Percentiles rank a stretch among this genome's conserved stretches.
These are phyloP conservation scores for Syngnathus acus DNA, from an alignment of 2,797 vertebrate species.

Conservation along the genomic window DNA sequence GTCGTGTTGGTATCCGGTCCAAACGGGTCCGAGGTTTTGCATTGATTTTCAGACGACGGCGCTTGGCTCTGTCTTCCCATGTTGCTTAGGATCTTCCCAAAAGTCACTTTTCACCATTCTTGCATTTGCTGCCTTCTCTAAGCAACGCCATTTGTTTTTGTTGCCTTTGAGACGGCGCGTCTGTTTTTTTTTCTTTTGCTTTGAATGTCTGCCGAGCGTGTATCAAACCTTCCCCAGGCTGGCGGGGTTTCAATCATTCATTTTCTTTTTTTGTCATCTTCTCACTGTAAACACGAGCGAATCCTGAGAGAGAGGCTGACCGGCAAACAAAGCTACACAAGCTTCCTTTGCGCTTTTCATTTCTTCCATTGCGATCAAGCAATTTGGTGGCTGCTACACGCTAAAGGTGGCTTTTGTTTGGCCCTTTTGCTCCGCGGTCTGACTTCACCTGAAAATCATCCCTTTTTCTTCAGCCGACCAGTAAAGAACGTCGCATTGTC, in stretches of 20 bases:
- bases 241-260: conserved; percentile 55
- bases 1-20: background rate
- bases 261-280: conserved; percentile 46
- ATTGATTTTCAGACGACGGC: background rate
- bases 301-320: conserved; percentile 7
- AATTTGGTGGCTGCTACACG: background rate
- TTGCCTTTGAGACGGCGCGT: background rate
- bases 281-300: conserved; percentile 34
- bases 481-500: too few species aligned
- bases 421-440: background rate
- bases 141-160: too few species aligned
- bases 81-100: background rate
- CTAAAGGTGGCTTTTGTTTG: background rate
- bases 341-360: background rate
- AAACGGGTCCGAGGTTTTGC: background rate
- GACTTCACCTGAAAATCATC: background rate
- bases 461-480: background rate
- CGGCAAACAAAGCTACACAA: conserved; percentile 14
- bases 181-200: conserved; percentile 9
- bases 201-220: conserved; percentile 23
- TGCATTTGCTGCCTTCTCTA: too few species aligned
- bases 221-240: conserved; percentile 17
- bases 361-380: background rate
- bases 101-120: too few species aligned
- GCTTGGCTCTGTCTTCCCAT: background rate